These are phyloP conservation scores for Tetrapedia diversipes DNA, from an alignment of 2,888 invertebrate species.

Conservation along the genomic window DNA sequence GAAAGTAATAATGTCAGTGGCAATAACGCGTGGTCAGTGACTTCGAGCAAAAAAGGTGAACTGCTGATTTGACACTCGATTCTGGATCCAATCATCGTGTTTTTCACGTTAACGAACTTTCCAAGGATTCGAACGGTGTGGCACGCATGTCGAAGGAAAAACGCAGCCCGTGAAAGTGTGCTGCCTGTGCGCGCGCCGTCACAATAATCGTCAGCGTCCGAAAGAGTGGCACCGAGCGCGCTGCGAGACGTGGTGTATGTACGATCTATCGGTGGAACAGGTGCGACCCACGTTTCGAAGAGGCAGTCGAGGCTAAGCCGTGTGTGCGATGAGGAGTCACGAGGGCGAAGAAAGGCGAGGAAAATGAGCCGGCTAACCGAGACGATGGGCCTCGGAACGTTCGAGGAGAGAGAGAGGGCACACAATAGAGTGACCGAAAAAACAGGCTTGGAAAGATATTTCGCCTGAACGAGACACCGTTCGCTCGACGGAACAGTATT, in stretches of 20 bases:
- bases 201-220: constrained; percentile 15
- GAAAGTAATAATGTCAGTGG: too few species aligned
- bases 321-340: constrained; percentile 12
- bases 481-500: too few species aligned
- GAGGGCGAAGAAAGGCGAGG: constrained; percentile 45
- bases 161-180: constrained; percentile 63
- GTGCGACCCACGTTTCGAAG: constrained; percentile 55
- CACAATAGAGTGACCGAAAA: background rate
- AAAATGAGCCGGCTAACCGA: constrained; percentile 37
- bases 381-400: background rate
- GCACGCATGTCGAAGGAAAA: constrained; percentile 40
- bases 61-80: too few species aligned
- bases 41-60: background rate
- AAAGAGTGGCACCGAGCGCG: constrained; percentile 1
- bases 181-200: too few species aligned
- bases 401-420: constrained; percentile 1
- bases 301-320: constrained; percentile 29
- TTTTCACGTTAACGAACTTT: too few species aligned
- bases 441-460: constrained; percentile 6
- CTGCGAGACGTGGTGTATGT: background rate
- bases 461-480: constrained; percentile 49
- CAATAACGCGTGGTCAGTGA: background rate
- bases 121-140: constrained; percentile 52
- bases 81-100: too few species aligned
- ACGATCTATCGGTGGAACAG: constrained; percentile 58